phyloP scores from a whole-genome alignment of 2,113 vertebrate genomes.

The Scatophagus argus region DNA sequence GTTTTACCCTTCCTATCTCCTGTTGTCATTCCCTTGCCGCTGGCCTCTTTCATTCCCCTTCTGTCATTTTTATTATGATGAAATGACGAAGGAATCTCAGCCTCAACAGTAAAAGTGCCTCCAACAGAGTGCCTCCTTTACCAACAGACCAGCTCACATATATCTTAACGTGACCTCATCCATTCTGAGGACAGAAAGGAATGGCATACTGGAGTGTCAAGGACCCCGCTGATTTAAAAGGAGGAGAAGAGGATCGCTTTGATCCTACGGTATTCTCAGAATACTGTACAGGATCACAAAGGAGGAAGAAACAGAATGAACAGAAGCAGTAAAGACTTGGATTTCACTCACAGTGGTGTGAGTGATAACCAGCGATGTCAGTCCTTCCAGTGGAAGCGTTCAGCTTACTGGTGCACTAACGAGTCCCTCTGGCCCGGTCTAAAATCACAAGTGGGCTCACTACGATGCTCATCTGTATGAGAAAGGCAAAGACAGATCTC shows the following conservation, averaged over 20 bases:
- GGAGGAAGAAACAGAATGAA: neutral
- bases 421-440: conserved; percentile 9
- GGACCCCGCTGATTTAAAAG: neutral
- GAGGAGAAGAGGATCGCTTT: neutral
- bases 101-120: neutral
- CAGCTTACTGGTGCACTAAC: conserved; percentile 9
- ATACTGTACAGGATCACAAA: neutral
- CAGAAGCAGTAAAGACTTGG: neutral
- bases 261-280: neutral
- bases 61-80: conserved; percentile 22
- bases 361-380: neutral
- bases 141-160: neutral
- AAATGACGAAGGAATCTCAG: conserved; percentile 23
- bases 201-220: conserved; percentile 2
- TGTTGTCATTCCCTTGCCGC: conserved; percentile 2
- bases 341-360: neutral
- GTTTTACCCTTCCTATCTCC: neutral
- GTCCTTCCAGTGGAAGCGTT: neutral
- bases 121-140: too few species aligned
- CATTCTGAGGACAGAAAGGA: neutral
- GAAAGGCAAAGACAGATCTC: neutral
- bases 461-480: conserved; percentile 5
- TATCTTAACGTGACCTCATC: conserved; percentile 7
- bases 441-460: conserved; percentile 1
- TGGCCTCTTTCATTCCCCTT: neutral